phyloP scores from a whole-genome alignment of 1,140 invertebrate species.

The Apis cerana region DNA sequence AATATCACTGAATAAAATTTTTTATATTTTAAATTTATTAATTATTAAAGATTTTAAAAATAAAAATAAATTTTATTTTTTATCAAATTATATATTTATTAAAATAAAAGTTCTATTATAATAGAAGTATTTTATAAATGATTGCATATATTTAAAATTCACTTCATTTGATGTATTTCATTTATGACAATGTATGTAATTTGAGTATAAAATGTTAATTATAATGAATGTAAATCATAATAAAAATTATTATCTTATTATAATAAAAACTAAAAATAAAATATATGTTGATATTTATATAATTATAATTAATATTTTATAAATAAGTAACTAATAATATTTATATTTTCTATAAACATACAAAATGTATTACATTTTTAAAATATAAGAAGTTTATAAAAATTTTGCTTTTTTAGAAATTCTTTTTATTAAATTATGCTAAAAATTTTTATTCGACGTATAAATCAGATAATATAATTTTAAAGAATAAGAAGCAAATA shows the following conservation, averaged over 20 bases:
- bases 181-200: neutral
- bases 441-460: neutral
- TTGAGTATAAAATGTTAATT: neutral
- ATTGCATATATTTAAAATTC: neutral
- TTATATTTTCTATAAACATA: neutral
- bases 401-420: neutral
- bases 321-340: slow-evolving; percentile 3
- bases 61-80: neutral
- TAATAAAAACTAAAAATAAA: neutral
- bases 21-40: neutral
- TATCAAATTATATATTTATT: neutral
- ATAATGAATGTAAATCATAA: too few relatives aligned
- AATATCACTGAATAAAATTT: neutral
- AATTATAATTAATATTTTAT: neutral
- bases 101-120: slow-evolving; percentile 3
- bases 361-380: neutral
- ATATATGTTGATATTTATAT: neutral
- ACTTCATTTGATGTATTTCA: neutral
- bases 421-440: neutral
- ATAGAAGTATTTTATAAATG: neutral
- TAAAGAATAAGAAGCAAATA: too few relatives aligned
- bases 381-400: neutral
- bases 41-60: neutral
- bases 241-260: neutral
- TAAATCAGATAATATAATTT: too few relatives aligned